These are phyloP conservation scores for Timema podura DNA, from an alignment of 2,888 invertebrate genomes.

Conservation along the genomic window DNA sequence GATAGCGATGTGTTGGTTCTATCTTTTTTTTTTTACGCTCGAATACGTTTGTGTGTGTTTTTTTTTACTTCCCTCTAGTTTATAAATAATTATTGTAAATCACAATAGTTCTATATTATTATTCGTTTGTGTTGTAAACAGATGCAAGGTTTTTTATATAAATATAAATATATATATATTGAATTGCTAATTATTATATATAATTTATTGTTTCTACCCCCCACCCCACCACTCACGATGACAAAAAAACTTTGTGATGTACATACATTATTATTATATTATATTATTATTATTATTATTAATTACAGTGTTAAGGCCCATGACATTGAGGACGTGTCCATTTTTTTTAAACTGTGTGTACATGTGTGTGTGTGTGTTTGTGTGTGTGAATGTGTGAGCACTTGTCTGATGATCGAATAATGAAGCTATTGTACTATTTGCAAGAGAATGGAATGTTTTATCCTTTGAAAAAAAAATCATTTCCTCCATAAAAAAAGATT, in stretches of 20 bases:
- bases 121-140: conserved; percentile 24
- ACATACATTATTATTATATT: conserved; percentile 32
- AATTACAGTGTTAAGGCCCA: conserved; percentile 31
- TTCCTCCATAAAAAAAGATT: background rate
- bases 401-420: conserved; percentile 27
- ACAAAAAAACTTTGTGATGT: conserved; percentile 31
- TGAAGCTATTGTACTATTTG: conserved; percentile 30
- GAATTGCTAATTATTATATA: conserved; percentile 25
- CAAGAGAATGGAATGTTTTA: conserved; percentile 34
- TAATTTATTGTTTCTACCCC: conserved; percentile 32
- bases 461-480: conserved; percentile 30
- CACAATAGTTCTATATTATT: conserved; percentile 14
- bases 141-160: conserved; percentile 25
- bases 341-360: conserved; percentile 27
- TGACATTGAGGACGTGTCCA: conserved; percentile 33
- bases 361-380: conserved; percentile 22
- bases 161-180: conserved; percentile 27
- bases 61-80: conserved; percentile 5
- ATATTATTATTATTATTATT: conserved; percentile 32
- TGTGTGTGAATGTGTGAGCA: conserved; percentile 20
- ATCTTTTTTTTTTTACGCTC: no score
- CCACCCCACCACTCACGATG: no score
- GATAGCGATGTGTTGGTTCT: no score
- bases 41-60: background rate
- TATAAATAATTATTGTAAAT: conserved; percentile 21